Evolutionary conservation across 2,888 invertebrate genomes (phyloP).

Genomic region (Acrobasis repandana): DNA sequence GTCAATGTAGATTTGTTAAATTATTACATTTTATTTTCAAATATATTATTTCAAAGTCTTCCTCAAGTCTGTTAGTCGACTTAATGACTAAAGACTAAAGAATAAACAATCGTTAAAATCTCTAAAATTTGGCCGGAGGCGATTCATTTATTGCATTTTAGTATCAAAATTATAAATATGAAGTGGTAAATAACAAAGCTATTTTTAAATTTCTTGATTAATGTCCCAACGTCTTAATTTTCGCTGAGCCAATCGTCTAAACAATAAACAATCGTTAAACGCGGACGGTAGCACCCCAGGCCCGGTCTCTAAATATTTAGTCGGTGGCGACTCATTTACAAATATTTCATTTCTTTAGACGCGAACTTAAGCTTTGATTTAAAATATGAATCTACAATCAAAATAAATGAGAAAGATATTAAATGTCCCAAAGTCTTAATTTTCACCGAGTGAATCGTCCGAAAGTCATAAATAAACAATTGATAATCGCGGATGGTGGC

Average conservation of each 20-base stretch:
- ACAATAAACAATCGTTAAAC: conserved; percentile 30
- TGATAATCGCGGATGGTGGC: conserved; percentile 39
- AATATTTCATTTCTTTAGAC: not conserved
- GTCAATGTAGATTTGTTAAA: no score
- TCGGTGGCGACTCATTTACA: not conserved
- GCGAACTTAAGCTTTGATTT: not conserved
- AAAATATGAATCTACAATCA: not conserved
- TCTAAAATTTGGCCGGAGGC: no score
- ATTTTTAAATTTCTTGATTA: no score
- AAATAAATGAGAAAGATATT: not conserved
- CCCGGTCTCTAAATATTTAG: conserved; percentile 25
- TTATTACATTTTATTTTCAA: no score
- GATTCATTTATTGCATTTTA: no score
- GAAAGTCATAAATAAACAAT: conserved; percentile 22
- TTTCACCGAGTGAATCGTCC: conserved; percentile 7
- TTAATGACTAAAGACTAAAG: no score
- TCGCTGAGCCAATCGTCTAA: conserved; percentile 3
- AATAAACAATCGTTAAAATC: no score
- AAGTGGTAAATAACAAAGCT: no score
- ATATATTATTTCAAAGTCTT: no score
- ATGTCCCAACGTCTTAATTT: conserved; percentile 2
- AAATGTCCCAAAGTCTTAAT: not conserved
- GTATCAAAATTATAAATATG: no score
- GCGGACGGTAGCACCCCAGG: conserved; percentile 43
- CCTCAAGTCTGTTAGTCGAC: no score